A percentile compares a stretch with the other conserved stretches of the same genome.
Evolutionary conservation across 2,797 vertebrate genomes (phyloP).

Genomic region (Labroides dimidiatus): DNA sequence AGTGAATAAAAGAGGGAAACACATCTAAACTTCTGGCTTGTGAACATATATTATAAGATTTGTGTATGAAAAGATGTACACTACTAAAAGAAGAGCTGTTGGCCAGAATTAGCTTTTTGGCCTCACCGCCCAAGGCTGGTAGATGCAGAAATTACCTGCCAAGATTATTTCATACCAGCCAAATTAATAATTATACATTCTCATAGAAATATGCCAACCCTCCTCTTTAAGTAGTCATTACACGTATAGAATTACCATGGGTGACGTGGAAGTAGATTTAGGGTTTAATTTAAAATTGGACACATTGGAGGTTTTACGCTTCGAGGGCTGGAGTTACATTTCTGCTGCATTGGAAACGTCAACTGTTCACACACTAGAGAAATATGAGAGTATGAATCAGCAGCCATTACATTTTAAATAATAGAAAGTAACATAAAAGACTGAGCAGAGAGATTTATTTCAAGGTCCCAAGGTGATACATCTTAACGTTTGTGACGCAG

Average conservation of each 20-base stretch:
- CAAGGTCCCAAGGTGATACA: neutral
- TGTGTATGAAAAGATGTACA: conserved; percentile 5
- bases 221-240: neutral
- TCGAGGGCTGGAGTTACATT: neutral
- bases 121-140: neutral
- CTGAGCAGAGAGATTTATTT: neutral
- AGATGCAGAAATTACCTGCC: conserved; percentile 11
- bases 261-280: conserved; percentile 11
- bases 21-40: no score
- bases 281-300: conserved; percentile 12
- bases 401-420: neutral
- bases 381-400: neutral
- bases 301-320: neutral
- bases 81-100: conserved; percentile 1
- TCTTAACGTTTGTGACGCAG: neutral
- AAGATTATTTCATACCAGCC: conserved; percentile 10
- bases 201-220: neutral
- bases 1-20: no score
- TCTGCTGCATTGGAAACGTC: neutral
- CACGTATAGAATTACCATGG: neutral
- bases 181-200: conserved; percentile 25
- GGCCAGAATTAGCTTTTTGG: conserved; percentile 16
- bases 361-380: neutral
- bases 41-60: no score
- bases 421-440: neutral